Base-by-base conservation (phyloP, 2,113 vertebrate species). In the Phalacrocorax aristotelis region DNA sequence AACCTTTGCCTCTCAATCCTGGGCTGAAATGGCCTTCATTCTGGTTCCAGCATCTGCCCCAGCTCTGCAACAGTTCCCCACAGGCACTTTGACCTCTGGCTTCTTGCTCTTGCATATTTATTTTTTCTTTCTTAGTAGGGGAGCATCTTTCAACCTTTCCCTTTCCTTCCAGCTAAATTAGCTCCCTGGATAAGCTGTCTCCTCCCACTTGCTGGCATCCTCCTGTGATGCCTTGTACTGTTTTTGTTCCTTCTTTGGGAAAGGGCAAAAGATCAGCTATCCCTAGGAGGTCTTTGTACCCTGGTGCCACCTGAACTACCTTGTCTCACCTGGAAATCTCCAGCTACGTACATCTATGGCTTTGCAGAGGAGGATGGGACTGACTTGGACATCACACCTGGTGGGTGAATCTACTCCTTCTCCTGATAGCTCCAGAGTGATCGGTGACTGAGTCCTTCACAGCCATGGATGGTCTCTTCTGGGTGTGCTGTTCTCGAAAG, bases 81-180 rank as follows among this genome's bases (percentile, higher is more conserved):
- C 4, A 1, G 70, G 55, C 85, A 60, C 54, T 38, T 87, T 7
- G 15, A 15, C 66, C 77, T 85, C 54, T 65, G 29, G 32, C 64
- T 87, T 60, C 64, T 89, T 80, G 48, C 88, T 94, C 48, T 71
- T 87, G 64, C 46, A 18, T 90, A 49, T 52, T 84, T 83, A 36
- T 78, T 83, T 91, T 91, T 78, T 76, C 68, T 64, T 80, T 57
- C 65, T 93, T 97, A 93, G 88, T 46, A 72, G 64, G 62, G 54
- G 40, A 93, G 65, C 36, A 74, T 82, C 66, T 90, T 75, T 61
- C 66, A 95, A 72, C 64, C 49, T 84, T 78, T 78, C 44, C 15
- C 34, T 61, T 77, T 85, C 77, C 83, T 93, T 70, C 77, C 85
- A 83, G 88, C 81, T 95, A 91, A 90, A 96, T 96, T 83, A 87